A percentile compares a stretch with the other conserved stretches of the same genome.
These are phyloP conservation scores for Gonioctena quinquepunctata DNA, from an alignment of 1,140 invertebrate genomes.

Conservation along the genomic window DNA sequence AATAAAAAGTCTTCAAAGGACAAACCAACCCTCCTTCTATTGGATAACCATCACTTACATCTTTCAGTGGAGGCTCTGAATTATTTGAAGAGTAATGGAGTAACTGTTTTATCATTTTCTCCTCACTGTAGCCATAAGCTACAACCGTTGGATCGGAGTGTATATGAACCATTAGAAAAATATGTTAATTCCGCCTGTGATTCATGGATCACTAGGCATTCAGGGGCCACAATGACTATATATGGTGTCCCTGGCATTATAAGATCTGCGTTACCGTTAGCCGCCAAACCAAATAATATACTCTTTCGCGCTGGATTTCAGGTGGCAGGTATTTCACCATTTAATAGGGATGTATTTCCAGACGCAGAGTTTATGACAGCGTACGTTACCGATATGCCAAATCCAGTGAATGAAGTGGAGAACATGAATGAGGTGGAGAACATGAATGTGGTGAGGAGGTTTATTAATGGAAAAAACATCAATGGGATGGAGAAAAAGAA, in stretches of 20 bases:
- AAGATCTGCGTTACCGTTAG: slow-evolving; percentile 44
- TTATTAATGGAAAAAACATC: no score
- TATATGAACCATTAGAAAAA: slow-evolving; percentile 52
- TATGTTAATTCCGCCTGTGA: slow-evolving; percentile 48
- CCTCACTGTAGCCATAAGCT: slow-evolving; percentile 38
- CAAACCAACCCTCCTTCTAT: slow-evolving; percentile 10
- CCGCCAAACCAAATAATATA: not conserved
- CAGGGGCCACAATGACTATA: slow-evolving; percentile 57
- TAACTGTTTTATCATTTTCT: slow-evolving; percentile 47
- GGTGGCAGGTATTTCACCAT: not conserved
- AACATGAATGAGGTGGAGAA: no score
- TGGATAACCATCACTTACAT: slow-evolving; percentile 32
- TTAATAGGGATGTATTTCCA: not conserved
- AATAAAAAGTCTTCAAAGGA: not conserved
- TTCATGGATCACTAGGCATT: slow-evolving; percentile 56
- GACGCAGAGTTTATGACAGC: not conserved
- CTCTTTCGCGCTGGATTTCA: slow-evolving; percentile 14
- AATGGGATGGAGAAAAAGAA: no score
- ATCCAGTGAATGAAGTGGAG: no score
- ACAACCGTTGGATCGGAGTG: slow-evolving; percentile 43
- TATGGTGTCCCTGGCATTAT: slow-evolving; percentile 58
- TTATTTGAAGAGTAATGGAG: slow-evolving; percentile 44
- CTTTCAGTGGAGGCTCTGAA: slow-evolving; percentile 27
- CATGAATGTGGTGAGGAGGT: no score
- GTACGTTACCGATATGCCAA: not conserved